A percentile compares a stretch with the other conserved stretches of the same genome.
Conservation (phyloP, 2,797 vertebrate genomes). For the Petrocephalus sullivani region DNA sequence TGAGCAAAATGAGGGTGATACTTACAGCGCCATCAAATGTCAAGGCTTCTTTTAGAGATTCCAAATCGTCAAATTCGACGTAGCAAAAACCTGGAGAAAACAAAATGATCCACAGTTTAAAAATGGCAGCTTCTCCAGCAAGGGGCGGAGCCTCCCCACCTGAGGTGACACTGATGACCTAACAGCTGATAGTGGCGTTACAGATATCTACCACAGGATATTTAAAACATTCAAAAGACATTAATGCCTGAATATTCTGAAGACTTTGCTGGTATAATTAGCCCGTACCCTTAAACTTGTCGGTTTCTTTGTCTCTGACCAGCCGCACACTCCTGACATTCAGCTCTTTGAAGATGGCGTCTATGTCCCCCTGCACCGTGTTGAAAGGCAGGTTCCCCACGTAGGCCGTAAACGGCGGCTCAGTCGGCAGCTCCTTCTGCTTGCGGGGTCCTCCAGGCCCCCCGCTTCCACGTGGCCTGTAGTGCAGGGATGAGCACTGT, state of each 20-base stretch:
- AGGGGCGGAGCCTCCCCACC: background rate
- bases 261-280: background rate
- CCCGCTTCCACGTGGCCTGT: slow-evolving; percentile 45
- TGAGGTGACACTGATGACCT: background rate
- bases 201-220: too few relatives aligned
- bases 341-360: slow-evolving; percentile 93
- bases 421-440: slow-evolving; percentile 92
- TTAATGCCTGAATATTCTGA: background rate
- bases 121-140: background rate
- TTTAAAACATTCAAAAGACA: background rate
- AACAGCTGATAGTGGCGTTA: too few relatives aligned
- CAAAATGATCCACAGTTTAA: background rate
- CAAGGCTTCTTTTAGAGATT: slow-evolving; percentile 95
- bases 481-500: background rate
- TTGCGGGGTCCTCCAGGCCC: slow-evolving; percentile 73
- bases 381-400: slow-evolving; percentile 96
- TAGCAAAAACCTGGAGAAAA: slow-evolving; percentile 89
- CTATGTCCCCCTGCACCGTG: slow-evolving; percentile 96
- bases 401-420: slow-evolving; percentile 93
- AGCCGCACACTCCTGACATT: slow-evolving; percentile 85
- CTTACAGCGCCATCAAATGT: slow-evolving; percentile 93
- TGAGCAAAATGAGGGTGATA: slow-evolving; percentile 34
- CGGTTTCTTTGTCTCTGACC: slow-evolving; percentile 97
- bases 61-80: slow-evolving; percentile 95
- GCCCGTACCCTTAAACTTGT: slow-evolving; percentile 92